A percentile compares a stretch with the other conserved stretches of the same genome.
phyloP scores from a whole-genome alignment of 2,888 invertebrate species.

The Xestobium rufovillosum region DNA sequence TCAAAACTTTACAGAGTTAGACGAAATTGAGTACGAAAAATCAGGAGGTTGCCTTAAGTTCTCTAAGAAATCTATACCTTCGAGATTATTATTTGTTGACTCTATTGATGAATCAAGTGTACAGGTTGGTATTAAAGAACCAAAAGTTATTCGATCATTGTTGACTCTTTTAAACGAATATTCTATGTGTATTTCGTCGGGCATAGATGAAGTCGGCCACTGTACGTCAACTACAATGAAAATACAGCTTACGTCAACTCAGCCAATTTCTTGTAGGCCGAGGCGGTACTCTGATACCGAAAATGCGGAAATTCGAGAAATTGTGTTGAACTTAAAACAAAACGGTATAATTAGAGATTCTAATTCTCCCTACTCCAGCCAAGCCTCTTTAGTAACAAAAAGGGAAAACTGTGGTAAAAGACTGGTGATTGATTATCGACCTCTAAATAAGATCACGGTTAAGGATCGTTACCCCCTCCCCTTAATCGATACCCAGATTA shows the following conservation, averaged over 20 bases:
- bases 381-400: conserved; percentile 24
- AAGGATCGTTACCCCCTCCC: conserved; percentile 31
- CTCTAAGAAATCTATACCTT: not conserved
- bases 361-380: conserved; percentile 25
- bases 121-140: too few species aligned
- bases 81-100: too few species aligned
- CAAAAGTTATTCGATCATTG: too few species aligned
- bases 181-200: conserved; percentile 10
- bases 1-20: conserved; percentile 12
- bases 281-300: conserved; percentile 24
- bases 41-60: conserved; percentile 4
- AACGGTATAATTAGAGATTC: conserved; percentile 26
- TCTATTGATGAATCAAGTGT: too few species aligned
- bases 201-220: conserved; percentile 15
- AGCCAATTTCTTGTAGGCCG: conserved; percentile 19
- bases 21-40: conserved; percentile 9
- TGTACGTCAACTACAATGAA: conserved; percentile 17
- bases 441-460: conserved; percentile 29
- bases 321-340: conserved; percentile 22
- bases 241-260: conserved; percentile 22
- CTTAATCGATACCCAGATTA: conserved; percentile 29
- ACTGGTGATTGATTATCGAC: conserved; percentile 29
- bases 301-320: conserved; percentile 19
- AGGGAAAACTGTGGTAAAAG: conserved; percentile 23
- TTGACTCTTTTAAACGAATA: too few species aligned